These are phyloP conservation scores for Hyperoplus lanceolatus DNA, from an alignment of 2,797 vertebrate genomes.

Conservation along the genomic window DNA sequence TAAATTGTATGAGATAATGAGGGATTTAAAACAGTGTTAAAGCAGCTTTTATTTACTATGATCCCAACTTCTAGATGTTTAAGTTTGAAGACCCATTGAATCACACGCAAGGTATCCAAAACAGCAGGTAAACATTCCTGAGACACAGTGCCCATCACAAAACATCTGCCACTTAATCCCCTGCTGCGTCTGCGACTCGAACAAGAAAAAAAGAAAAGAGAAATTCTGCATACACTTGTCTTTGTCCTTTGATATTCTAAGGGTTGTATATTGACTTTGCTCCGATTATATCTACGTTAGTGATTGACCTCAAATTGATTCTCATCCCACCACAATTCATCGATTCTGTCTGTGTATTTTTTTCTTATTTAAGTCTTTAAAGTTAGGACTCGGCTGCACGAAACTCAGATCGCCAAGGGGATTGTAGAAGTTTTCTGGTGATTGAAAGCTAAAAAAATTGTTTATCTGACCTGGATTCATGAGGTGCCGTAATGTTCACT, in stretches of 20 bases:
- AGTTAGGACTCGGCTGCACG: not conserved
- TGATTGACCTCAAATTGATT: conserved; percentile 13
- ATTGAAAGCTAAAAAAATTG: not conserved
- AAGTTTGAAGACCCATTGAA: conserved; percentile 49
- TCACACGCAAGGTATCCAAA: conserved; percentile 28
- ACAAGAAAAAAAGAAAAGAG: not conserved
- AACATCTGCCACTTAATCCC: conserved; percentile 59
- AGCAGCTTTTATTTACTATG: conserved; percentile 34
- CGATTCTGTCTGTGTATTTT: not conserved
- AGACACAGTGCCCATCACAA: conserved; percentile 32
- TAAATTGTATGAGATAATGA: conserved; percentile 58
- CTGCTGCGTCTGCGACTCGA: conserved; percentile 7
- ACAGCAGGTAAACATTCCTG: conserved; percentile 54
- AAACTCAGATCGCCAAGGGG: not conserved
- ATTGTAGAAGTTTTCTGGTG: conserved; percentile 11
- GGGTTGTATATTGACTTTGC: not conserved
- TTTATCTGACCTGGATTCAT: conserved; percentile 26
- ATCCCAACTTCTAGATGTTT: conserved; percentile 33
- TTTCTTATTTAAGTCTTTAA: not conserved
- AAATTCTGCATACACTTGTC: conserved; percentile 4
- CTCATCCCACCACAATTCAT: conserved; percentile 2
- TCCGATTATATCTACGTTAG: conserved; percentile 18
- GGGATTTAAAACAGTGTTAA: conserved; percentile 19
- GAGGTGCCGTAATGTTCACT: conserved; percentile 19
- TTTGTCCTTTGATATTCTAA: conserved; percentile 11